Evolutionary conservation across 2,888 invertebrate species (phyloP).

Genomic region (Tipula confusa): DNA sequence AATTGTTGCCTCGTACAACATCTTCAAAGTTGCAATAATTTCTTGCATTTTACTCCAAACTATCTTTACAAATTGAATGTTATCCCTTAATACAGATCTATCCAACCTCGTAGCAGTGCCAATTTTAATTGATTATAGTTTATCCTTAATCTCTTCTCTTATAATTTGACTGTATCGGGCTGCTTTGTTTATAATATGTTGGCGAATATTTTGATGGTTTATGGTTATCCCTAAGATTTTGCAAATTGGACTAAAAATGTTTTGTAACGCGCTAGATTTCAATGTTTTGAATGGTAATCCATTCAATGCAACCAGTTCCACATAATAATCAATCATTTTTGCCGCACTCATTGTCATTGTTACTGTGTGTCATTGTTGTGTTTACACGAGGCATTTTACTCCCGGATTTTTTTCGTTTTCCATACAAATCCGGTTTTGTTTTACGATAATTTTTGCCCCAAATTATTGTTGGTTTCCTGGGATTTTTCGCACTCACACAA

Average conservation of each 20-base stretch:
- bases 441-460: no score
- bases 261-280: not conserved
- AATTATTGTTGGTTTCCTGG: no score
- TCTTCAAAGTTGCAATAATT: no score
- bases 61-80: conserved; percentile 29
- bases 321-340: not conserved
- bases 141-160: not conserved
- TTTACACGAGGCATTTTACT: conserved; percentile 21
- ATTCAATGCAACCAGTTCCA: not conserved
- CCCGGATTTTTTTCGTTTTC: not conserved
- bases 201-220: not conserved
- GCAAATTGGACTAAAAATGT: conserved; percentile 20
- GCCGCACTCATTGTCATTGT: not conserved
- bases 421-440: conserved; percentile 14
- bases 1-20: no score
- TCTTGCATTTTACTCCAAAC: not conserved
- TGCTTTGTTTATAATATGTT: not conserved
- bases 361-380: not conserved
- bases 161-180: not conserved
- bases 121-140: conserved; percentile 27
- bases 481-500: no score
- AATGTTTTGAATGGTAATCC: conserved; percentile 7
- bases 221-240: conserved; percentile 21
- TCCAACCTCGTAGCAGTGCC: conserved; percentile 30
- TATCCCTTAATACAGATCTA: conserved; percentile 28